A percentile compares a stretch with the other conserved stretches of the same genome.
Evolutionary conservation across 2,888 invertebrate species (phyloP).

Genomic region (Leptinotarsa juncta): DNA sequence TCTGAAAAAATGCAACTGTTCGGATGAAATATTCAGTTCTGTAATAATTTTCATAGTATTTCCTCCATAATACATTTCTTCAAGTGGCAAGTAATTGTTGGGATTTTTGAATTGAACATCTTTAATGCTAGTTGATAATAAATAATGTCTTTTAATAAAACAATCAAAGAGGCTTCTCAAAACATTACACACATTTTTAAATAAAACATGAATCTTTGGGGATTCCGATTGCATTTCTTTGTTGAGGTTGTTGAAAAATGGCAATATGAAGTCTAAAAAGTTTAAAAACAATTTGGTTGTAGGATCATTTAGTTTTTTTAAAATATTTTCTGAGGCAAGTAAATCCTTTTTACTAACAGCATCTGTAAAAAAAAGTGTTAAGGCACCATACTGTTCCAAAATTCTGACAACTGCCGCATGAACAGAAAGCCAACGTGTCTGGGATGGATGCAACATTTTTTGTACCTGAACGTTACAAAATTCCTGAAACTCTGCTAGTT

Average conservation of each 20-base stretch:
- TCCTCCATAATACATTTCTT: constrained; percentile 29
- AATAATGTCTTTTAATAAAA: constrained; percentile 27
- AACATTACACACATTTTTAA: neutral
- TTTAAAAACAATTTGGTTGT: constrained; percentile 19
- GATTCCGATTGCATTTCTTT: constrained; percentile 35
- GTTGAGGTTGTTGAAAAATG: constrained; percentile 30
- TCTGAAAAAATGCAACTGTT: constrained; percentile 18
- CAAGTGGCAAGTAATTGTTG: constrained; percentile 24
- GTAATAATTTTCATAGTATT: constrained; percentile 4
- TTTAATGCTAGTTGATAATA: constrained; percentile 3
- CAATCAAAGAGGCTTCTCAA: constrained; percentile 28
- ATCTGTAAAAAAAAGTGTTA: constrained; percentile 8
- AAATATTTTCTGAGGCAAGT: neutral
- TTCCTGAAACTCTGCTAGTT: constrained; percentile 31
- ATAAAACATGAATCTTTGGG: constrained; percentile 27
- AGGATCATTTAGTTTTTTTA: neutral
- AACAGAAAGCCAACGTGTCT: constrained; percentile 26
- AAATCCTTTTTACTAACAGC: neutral
- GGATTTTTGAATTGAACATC: constrained; percentile 29
- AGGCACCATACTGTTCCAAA: constrained; percentile 22
- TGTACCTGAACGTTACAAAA: constrained; percentile 16
- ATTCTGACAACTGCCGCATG: constrained; percentile 1
- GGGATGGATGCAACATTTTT: constrained; percentile 20
- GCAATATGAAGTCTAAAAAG: constrained; percentile 32
- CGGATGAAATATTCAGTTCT: neutral